Evolutionary conservation across 2,888 invertebrate genomes (phyloP), one percentile per base, ranked within the genome.

Genomic region (Troides helena): DNA sequence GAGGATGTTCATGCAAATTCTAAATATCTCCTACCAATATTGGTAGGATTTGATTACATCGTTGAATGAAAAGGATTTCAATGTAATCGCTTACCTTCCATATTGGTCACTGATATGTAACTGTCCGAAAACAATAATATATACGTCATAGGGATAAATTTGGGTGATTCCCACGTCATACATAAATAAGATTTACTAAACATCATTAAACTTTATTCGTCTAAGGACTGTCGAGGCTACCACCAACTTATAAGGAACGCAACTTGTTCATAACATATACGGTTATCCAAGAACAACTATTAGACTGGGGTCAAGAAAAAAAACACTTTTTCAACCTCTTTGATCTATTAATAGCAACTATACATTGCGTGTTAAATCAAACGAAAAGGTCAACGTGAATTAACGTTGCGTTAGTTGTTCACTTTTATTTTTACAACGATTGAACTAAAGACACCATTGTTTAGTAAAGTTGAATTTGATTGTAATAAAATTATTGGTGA

Each of bases 81-180:
- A 64, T 68, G 17, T 65, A 30, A 57, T 69, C 53, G 53, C 58
- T 59, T 59, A 60, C 59, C 57, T 56, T 58, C 68, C 72, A 64
- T 72, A 72, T 73, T 71, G 63, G 67, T 72, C 68, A 68, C 69
- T 68, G 72, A 70, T 64, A 67, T 68, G 69, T 69, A 74, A 65
- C 59, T 72, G 62, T 62, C 70, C 73, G 63, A 74, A 75, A 75
- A 64, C 64, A 75, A 80, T 74, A 72, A 69, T 67, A 75, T 80
- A 85, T 82, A 87, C 89, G 89, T 90, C 88, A 89, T 81, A 77
- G 68, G 81, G 81, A 85, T 88, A 81, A 77, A 85, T 88, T 86
- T 84, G 87, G 87, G 77, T 72, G 76, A 79, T 81, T 82, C 84
- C 80, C 78, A 84, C 86, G 89, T 88, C 90, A 88, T 77, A 77